These are phyloP conservation scores for Nymphalis polychloros DNA, from an alignment of 2,888 invertebrate genomes.

Conservation along the genomic window DNA sequence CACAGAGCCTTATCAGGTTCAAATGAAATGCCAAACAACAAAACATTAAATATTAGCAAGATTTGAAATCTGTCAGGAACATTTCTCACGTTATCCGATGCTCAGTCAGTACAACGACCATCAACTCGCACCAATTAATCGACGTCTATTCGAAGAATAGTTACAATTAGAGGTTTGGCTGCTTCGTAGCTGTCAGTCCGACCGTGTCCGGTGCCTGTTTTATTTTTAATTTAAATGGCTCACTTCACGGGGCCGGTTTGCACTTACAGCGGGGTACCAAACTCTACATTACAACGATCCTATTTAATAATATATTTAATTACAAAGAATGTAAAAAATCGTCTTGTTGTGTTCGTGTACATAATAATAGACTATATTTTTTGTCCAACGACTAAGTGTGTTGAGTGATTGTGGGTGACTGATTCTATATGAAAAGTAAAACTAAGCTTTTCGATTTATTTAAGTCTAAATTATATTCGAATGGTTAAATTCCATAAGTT, in stretches of 20 bases:
- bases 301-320: slow-evolving; percentile 1
- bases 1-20: no score
- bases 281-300: background rate
- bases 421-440: no score
- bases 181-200: background rate
- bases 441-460: no score
- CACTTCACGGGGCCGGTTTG: slow-evolving; percentile 1
- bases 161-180: slow-evolving; percentile 1
- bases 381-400: no score
- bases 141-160: slow-evolving; percentile 4
- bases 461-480: no score
- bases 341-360: background rate
- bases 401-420: no score
- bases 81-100: no score
- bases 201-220: background rate
- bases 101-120: background rate
- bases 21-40: no score
- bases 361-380: background rate
- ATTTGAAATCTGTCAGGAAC: no score
- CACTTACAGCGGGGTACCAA: background rate
- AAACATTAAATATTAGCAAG: no score
- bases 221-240: slow-evolving; percentile 3
- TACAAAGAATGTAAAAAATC: slow-evolving; percentile 2
- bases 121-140: slow-evolving; percentile 2
- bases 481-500: no score